A percentile compares a stretch with the other conserved stretches of the same genome.
phyloP scores from a whole-genome alignment of 2,888 invertebrate species.

The Agriopis leucophaearia region DNA sequence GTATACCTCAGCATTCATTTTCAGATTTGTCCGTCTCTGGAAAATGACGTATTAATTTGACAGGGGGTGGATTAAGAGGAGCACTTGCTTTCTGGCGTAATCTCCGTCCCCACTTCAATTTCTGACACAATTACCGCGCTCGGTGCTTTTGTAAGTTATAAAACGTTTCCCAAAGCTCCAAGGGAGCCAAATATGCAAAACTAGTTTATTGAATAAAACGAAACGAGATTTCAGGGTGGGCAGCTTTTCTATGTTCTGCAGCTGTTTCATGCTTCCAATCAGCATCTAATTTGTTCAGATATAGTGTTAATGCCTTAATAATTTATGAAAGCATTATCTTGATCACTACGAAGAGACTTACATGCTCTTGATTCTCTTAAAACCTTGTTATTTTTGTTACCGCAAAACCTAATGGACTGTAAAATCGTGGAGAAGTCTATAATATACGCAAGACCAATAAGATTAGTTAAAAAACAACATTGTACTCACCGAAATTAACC shows the following conservation, averaged over 20 bases:
- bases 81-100: conserved; percentile 40
- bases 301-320: not conserved
- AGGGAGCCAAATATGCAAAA: conserved; percentile 35
- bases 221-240: conserved; percentile 22
- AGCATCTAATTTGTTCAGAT: conserved; percentile 1
- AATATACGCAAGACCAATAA: no score
- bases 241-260: conserved; percentile 16
- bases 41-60: conserved; percentile 46
- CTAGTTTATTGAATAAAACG: conserved; percentile 37
- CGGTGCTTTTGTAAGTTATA: conserved; percentile 30
- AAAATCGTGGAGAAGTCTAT: no score
- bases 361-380: no score
- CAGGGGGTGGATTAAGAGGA: conserved; percentile 46
- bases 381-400: no score
- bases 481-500: no score
- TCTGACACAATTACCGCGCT: conserved; percentile 37
- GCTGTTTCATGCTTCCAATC: conserved; percentile 17
- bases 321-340: no score
- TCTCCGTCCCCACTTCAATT: conserved; percentile 33
- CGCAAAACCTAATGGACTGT: no score
- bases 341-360: no score
- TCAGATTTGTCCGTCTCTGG: conserved; percentile 37
- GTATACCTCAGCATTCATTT: conserved; percentile 30
- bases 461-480: no score
- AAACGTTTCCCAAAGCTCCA: conserved; percentile 26